These are phyloP conservation scores for Bostrychus sinensis DNA, from an alignment of 2,113 vertebrate species.

Conservation along the genomic window DNA sequence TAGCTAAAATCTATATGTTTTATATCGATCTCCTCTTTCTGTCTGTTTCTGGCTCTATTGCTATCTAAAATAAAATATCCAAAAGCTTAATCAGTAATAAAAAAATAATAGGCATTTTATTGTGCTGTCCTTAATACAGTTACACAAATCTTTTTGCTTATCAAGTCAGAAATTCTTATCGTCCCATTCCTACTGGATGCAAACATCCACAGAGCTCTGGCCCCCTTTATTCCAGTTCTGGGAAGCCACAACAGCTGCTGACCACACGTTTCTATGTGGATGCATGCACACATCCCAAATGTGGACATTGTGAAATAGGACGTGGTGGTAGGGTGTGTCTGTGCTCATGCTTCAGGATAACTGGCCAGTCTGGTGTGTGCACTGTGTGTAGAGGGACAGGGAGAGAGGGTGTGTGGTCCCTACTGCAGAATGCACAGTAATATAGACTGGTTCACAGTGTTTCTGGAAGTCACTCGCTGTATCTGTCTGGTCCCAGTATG, in stretches of 20 bases:
- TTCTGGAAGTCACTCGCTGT: constrained; percentile 35
- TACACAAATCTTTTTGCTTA: not conserved
- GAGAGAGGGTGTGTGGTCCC: constrained; percentile 22
- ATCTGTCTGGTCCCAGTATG: constrained; percentile 32
- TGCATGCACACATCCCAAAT: constrained; percentile 43
- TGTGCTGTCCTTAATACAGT: not conserved
- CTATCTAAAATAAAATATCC: too few species aligned
- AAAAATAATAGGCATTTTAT: not conserved
- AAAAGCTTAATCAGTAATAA: too few species aligned
- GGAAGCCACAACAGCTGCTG: constrained; percentile 67
- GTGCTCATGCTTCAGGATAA: constrained; percentile 48
- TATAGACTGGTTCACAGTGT: constrained; percentile 39
- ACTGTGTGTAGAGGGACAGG: constrained; percentile 28
- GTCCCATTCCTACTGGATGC: not conserved
- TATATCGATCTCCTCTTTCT: too few species aligned
- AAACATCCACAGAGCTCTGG: not conserved
- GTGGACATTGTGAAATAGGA: constrained; percentile 54
- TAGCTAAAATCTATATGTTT: too few species aligned
- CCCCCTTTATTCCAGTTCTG: constrained; percentile 57
- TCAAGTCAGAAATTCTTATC: not conserved
- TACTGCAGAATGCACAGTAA: constrained; percentile 47
- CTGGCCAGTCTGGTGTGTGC: constrained; percentile 49
- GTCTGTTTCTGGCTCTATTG: too few species aligned
- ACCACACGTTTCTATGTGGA: constrained; percentile 31
- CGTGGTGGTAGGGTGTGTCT: constrained; percentile 55